phyloP scores from a whole-genome alignment of 2,797 vertebrate genomes.

The Danio albolineatus region DNA sequence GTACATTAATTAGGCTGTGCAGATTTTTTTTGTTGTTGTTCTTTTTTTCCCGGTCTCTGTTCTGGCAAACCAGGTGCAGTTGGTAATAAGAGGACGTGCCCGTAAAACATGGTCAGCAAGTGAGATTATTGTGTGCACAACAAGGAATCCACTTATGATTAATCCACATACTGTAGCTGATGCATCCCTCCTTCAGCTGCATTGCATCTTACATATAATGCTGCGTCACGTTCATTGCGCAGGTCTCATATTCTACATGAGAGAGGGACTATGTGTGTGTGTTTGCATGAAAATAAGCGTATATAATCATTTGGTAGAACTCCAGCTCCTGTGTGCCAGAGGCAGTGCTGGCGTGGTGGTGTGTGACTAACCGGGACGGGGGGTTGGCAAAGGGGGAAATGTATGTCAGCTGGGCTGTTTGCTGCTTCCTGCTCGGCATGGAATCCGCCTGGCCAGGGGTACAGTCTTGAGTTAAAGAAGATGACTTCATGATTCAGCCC shows the following conservation, averaged over 20 bases:
- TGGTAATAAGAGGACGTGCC: not conserved
- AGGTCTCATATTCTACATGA: conserved; percentile 17
- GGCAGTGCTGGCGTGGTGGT: conserved; percentile 43
- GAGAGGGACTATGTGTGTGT: conserved; percentile 26
- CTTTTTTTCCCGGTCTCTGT: conserved; percentile 16
- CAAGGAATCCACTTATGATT: conserved; percentile 28
- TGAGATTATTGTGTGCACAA: conserved; percentile 16
- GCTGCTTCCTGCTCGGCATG: conserved; percentile 52
- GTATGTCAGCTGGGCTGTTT: conserved; percentile 41
- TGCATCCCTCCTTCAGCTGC: conserved; percentile 28
- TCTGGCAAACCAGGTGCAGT: conserved; percentile 39
- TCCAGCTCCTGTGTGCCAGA: conserved; percentile 57
- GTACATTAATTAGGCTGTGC: conserved; percentile 38
- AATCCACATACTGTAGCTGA: conserved; percentile 34
- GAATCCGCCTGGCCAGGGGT: conserved; percentile 9
- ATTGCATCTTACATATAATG: conserved; percentile 39
- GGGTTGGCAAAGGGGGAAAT: conserved; percentile 25
- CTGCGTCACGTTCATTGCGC: not conserved
- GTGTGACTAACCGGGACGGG: conserved; percentile 46
- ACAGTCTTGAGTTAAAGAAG: conserved; percentile 34
- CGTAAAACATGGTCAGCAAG: conserved; percentile 38
- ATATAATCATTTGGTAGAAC: conserved; percentile 57
- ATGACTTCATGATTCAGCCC: conserved; percentile 37
- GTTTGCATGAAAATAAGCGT: conserved; percentile 54
- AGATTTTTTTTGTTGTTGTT: not conserved